phyloP scores from a whole-genome alignment of 2,888 invertebrate species.

The Cordilura impudica region DNA sequence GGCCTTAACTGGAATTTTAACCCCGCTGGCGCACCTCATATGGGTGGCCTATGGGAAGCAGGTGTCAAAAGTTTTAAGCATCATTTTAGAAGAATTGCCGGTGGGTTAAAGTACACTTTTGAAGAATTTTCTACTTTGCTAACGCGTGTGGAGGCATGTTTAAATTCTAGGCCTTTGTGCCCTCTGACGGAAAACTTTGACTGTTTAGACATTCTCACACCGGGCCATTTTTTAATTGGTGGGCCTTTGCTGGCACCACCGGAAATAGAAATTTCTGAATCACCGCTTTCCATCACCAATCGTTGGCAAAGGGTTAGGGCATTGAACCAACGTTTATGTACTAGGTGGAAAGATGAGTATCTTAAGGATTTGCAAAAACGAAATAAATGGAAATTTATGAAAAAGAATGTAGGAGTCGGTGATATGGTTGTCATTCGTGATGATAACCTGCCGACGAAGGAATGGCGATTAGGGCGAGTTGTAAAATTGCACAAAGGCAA shows the following conservation, averaged over 20 bases:
- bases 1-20: slow-evolving; percentile 53
- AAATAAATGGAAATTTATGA: background rate
- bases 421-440: no score
- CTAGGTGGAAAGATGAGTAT: no score
- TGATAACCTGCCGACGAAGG: slow-evolving; percentile 14
- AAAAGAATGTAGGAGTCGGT: background rate
- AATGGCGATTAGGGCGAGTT: slow-evolving; percentile 5
- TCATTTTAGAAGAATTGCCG: slow-evolving; percentile 41
- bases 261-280: slow-evolving; percentile 26
- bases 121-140: slow-evolving; percentile 50
- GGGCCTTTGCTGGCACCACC: slow-evolving; percentile 25
- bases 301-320: slow-evolving; percentile 38
- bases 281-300: slow-evolving; percentile 8
- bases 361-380: background rate
- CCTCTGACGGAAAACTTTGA: background rate
- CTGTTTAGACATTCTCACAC: slow-evolving; percentile 6
- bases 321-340: slow-evolving; percentile 28
- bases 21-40: slow-evolving; percentile 42
- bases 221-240: slow-evolving; percentile 46
- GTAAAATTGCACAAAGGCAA: background rate
- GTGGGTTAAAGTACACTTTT: slow-evolving; percentile 34
- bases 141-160: slow-evolving; percentile 38
- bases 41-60: slow-evolving; percentile 50
- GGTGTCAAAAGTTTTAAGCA: slow-evolving; percentile 47
- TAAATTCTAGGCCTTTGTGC: slow-evolving; percentile 44